Evolutionary conservation across 2,113 vertebrate genomes (phyloP).

Genomic region (Aythya baeri): DNA sequence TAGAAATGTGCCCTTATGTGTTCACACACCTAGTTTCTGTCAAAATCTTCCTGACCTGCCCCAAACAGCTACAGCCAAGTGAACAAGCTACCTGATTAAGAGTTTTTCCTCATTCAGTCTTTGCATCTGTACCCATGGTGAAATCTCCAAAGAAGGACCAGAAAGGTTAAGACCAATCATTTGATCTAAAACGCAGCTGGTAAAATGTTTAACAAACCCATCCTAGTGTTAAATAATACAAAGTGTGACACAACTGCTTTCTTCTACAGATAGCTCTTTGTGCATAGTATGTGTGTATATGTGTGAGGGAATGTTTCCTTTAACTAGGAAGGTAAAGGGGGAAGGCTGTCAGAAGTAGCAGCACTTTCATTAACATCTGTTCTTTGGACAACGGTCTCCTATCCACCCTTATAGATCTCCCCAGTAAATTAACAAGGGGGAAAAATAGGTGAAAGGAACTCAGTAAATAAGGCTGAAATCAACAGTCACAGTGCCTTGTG

Average conservation of each 20-base stretch:
- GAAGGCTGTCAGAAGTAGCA: neutral
- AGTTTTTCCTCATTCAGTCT: neutral
- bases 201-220: neutral
- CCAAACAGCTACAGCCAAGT: neutral
- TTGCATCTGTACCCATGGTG: neutral
- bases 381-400: neutral
- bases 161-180: neutral
- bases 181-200: neutral
- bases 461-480: conserved; percentile 49
- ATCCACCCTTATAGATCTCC: neutral
- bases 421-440: conserved; percentile 39
- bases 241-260: neutral
- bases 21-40: neutral
- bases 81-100: neutral
- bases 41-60: neutral
- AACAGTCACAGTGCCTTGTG: neutral
- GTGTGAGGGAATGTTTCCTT: neutral
- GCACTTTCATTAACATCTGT: neutral
- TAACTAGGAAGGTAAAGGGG: neutral
- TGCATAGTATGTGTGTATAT: neutral
- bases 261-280: neutral
- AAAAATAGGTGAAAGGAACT: conserved; percentile 39
- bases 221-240: neutral
- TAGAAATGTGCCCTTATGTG: neutral
- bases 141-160: neutral